Base-by-base conservation (phyloP, 30 jellyfish, hydroid and myxozoan genomes). In the Hydractinia symbiolongicarpus region DNA sequence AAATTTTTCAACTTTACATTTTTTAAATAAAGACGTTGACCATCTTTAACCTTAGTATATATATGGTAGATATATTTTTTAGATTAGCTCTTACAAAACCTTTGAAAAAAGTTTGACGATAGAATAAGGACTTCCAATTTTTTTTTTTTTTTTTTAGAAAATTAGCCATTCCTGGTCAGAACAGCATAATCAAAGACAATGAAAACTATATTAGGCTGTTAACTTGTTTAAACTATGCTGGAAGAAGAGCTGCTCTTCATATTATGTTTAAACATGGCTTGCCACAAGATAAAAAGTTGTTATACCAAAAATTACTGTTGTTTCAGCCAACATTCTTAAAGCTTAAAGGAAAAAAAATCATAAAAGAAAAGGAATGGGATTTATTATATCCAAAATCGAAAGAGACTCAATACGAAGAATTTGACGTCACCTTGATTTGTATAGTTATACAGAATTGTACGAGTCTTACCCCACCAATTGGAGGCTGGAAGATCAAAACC, bases 221-320 rank as follows among this genome's bases (percentile, higher is more conserved):
- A 16, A 58, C 69, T 11, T 58, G 69, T 4, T 64, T 64, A 51
- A 64, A 64, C 40, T 51, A 64, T 4, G 74, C 74, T 6, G 74
- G 74, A 13, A 64, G 40, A 13, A 51, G 40, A 13, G 74, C 40
- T 6, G 19, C 52, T 64, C 40, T 64, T n/a, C 74, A 64, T 7
- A 64, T 64, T 51, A 64, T 64, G 74, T 64, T 64, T 64, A 51
- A 44, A 13, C 19, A 64, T 64, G 74, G 74, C 19, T 64, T 64
- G 40, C 40, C 74, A 7, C 19, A 64, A 64, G 19, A 44, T 6
- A 64, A 64, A 4, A 8, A 7, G 17, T n/a, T n/a, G 74, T 13
- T 64, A 8, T 64, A 64, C 74, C 74, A 64, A 13, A 64, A 44
- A 2, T 51, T 64, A 1, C 74, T 64, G 7, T n/a, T 64, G 7